Conservation (phyloP, 2,888 invertebrate genomes). For the Tetheella fluctuosa region DNA sequence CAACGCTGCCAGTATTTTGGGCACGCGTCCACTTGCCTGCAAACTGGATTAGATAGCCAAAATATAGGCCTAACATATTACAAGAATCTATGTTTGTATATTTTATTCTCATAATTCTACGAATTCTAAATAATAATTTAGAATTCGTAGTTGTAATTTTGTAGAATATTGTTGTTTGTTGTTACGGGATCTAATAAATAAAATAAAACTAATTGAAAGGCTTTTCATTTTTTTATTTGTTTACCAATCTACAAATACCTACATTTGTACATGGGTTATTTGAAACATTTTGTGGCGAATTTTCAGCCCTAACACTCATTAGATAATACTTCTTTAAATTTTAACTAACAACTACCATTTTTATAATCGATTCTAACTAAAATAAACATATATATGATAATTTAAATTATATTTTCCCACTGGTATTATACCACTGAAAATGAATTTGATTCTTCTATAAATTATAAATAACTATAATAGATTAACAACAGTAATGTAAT, state of each 20-base stretch:
- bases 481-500: not conserved
- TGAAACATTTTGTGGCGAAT: conserved; percentile 65
- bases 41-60: too few relatives aligned
- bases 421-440: conserved; percentile 50
- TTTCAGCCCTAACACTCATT: conserved; percentile 74
- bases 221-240: conserved; percentile 49
- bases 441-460: conserved; percentile 7
- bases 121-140: too few relatives aligned
- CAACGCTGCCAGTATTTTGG: too few relatives aligned
- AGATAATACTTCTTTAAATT: conserved; percentile 52
- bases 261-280: conserved; percentile 73
- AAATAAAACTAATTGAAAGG: not conserved
- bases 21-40: too few relatives aligned
- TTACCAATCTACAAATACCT: conserved; percentile 74
- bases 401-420: conserved; percentile 17
- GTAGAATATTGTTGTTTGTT: too few relatives aligned
- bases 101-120: too few relatives aligned
- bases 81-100: too few relatives aligned
- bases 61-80: too few relatives aligned
- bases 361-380: not conserved
- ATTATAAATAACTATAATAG: not conserved
- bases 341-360: conserved; percentile 29
- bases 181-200: too few relatives aligned
- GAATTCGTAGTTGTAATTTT: too few relatives aligned
- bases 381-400: not conserved